A percentile compares a stretch with the other conserved stretches of the same genome.
Evolutionary conservation across 1,140 invertebrate species (phyloP).

Genomic region (Goniozus legneri): DNA sequence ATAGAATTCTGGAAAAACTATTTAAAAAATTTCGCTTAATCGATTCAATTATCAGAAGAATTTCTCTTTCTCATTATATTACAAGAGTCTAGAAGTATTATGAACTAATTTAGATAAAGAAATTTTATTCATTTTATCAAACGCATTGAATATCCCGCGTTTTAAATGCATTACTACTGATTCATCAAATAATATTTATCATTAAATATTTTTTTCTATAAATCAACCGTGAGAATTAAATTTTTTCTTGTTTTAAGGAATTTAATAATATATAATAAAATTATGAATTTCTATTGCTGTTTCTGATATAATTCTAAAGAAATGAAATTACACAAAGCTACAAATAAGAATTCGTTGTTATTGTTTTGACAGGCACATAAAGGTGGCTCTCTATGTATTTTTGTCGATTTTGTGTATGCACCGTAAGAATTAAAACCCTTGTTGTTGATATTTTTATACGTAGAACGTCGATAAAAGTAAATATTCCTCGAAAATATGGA

Average conservation of each 20-base stretch:
- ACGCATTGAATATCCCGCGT: too few species aligned
- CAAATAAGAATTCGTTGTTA: not conserved
- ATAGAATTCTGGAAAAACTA: too few species aligned
- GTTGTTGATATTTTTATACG: not conserved
- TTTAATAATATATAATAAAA: not conserved
- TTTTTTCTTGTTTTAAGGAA: not conserved
- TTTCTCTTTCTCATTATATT: too few species aligned
- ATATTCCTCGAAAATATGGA: too few species aligned
- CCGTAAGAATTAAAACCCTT: not conserved
- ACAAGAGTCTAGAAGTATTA: too few species aligned
- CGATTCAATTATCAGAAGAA: too few species aligned
- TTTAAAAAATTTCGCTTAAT: too few species aligned
- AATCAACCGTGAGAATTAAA: not conserved
- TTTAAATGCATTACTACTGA: too few species aligned
- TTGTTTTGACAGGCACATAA: not conserved
- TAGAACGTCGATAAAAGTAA: too few species aligned
- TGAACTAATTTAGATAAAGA: too few species aligned
- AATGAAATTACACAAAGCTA: not conserved
- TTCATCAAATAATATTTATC: not conserved
- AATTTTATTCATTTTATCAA: too few species aligned
- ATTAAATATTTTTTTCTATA: not conserved
- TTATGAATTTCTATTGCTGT: not conserved
- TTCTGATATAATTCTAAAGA: not conserved
- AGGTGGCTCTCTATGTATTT: not conserved
- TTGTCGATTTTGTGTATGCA: not conserved